Evolutionary conservation across 2,888 invertebrate genomes (phyloP).

Genomic region (Auanema freiburgensis): DNA sequence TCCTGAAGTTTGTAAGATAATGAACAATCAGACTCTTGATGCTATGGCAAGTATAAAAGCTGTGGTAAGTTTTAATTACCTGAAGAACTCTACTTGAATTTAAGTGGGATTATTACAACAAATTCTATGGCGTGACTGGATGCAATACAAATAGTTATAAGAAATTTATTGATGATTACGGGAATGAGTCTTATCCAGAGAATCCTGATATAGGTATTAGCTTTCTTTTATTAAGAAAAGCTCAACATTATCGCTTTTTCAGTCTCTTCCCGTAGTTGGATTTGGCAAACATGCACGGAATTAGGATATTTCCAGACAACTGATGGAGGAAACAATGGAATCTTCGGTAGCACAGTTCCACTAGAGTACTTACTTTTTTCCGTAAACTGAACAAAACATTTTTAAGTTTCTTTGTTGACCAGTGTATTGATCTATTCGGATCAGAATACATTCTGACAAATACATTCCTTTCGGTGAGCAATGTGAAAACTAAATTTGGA

Average conservation of each 20-base stretch:
- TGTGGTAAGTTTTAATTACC: conserved; percentile 19
- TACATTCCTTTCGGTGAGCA: conserved; percentile 26
- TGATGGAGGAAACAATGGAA: conserved; percentile 64
- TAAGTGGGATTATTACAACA: conserved; percentile 30
- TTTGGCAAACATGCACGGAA: conserved; percentile 91
- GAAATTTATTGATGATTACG: conserved; percentile 23
- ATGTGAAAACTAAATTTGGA: conserved; percentile 28
- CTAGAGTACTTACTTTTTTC: conserved; percentile 28
- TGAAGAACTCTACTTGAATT: neutral
- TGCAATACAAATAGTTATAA: conserved; percentile 37
- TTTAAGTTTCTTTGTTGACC: conserved; percentile 42
- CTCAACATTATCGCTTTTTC: conserved; percentile 10
- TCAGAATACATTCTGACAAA: conserved; percentile 28
- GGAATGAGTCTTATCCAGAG: conserved; percentile 28
- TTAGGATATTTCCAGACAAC: conserved; percentile 93
- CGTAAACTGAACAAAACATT: neutral
- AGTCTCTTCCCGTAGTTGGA: conserved; percentile 77
- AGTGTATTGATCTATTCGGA: conserved; percentile 39
- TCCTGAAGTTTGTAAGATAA: conserved; percentile 30
- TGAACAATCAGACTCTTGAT: conserved; percentile 27
- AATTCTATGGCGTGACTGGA: conserved; percentile 17
- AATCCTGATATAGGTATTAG: conserved; percentile 24
- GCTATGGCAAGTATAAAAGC: conserved; percentile 27
- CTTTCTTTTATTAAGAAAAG: neutral
- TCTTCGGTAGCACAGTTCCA: conserved; percentile 45